Evolutionary conservation across 1,140 invertebrate species (phyloP), one percentile per base, ranked within the genome.

Genomic region (Agrypnia vestita): DNA sequence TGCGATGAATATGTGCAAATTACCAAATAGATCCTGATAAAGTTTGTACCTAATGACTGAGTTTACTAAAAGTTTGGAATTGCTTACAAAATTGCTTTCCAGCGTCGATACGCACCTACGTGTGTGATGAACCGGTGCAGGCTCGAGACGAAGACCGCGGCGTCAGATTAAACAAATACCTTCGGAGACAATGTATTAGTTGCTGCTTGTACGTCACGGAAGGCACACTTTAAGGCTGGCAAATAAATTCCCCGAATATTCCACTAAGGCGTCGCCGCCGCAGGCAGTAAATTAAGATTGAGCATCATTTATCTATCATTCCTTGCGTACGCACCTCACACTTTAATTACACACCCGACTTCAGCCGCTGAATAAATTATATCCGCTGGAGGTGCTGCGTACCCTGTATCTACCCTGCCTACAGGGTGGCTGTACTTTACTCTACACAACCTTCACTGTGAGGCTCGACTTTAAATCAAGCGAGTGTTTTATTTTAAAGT

Each of bases 291-390:
- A 80, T 80, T 80, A 72, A 80, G 79, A 80, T 80, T 76, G 73
- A 80, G 79, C 53, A 76, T 59, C 74, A 46, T 77, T 76, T 80
- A 80, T 76, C 79, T 77, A 80, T 80, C 79, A 76, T 80, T 76
- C 73, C 11, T 69, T 17, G 11, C 74, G 46, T 80, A 80, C 73
- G 79, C 79, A 76, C 77, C 53, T 62, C 64, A 44, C 55, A 35
- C 49, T 80, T 76, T 80, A 80, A 80, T 80, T 80, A 80, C 79
- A 80, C 44, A 61, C 73, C 73, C 44, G 73, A 12, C 56, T 44
- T 13, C 53, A 25, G 55, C 67, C 67, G 17, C 78, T 62, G 64
- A 56, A 74, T 79, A 61, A 79, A 62, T 79, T 79, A 76, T 62
- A 61, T 11, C 49, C 11, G n/a, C 1, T 51, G 11, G 49, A 51